These are phyloP conservation scores for Artibeus lituratus DNA, from an alignment of 2,797 vertebrate species.

Conservation along the genomic window DNA sequence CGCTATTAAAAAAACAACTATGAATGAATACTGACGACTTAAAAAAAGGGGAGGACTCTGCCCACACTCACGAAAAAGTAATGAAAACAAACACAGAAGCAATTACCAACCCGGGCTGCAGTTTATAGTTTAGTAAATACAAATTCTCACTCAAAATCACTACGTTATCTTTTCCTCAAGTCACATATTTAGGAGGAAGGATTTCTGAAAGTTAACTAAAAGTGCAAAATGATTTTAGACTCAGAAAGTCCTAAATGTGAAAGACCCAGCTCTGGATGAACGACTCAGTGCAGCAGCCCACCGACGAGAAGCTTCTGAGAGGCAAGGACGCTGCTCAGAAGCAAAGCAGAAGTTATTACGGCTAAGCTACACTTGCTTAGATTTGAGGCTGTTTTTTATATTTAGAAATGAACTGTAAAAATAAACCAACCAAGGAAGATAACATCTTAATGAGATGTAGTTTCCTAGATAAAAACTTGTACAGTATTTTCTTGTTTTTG, in stretches of 20 bases:
- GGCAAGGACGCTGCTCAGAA: neutral
- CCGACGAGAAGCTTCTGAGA: neutral
- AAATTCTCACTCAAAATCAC: conserved; percentile 24
- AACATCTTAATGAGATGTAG: neutral
- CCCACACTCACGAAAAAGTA: neutral
- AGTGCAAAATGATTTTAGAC: neutral
- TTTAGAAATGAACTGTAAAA: neutral
- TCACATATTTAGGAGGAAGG: conserved; percentile 11
- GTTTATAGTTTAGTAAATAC: neutral
- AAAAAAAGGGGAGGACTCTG: neutral
- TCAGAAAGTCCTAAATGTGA: neutral
- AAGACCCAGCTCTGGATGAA: neutral
- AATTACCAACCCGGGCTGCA: neutral
- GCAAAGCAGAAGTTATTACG: neutral
- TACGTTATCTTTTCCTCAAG: neutral
- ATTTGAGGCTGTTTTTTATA: neutral
- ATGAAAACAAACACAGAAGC: conserved; percentile 42
- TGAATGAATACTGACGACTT: neutral
- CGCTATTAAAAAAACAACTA: neutral
- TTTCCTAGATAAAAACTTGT: conserved; percentile 1
- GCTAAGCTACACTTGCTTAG: neutral
- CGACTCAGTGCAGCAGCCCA: neutral
- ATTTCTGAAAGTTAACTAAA: neutral
- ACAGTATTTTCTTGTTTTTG: neutral
- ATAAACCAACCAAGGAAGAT: neutral